Base-by-base conservation (phyloP, 2,797 vertebrate species). In the Bradypodion pumilum region DNA sequence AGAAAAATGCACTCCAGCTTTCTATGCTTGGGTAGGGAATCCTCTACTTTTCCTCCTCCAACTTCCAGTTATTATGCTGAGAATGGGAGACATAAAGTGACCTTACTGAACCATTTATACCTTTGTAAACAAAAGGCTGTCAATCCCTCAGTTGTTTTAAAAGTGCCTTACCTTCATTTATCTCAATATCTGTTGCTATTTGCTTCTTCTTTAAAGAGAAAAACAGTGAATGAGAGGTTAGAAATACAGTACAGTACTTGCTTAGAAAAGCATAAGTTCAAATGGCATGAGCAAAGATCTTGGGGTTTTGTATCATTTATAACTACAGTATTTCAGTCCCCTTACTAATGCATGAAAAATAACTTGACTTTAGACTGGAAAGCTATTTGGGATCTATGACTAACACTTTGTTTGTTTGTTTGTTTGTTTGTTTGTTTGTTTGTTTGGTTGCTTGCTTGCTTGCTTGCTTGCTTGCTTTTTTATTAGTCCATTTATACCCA, bases 1-100 rank as follows among this genome's bases (percentile, higher is more conserved):
- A 91, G 74, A 81, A 85, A 91, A 90, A 83, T 82, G 74, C 66
- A 92, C 62, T 78, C 70, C n/a, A 27, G 15, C 60, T 91, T 79
- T 87, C 78, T 89, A 89, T 85, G 79, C 74, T 90, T 37, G 0
- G 0, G 7, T 59, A 85, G 77, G 70, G 63, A 86, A 83, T 91
- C 70, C 84, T 88, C 86, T 83, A 74, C 86, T 66, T 15, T 0
- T 75, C 90, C 77, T 60, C 63, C 46, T n/a, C 1, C 73, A 81
- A 63, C 68, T 73, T 88, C 59, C 73, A 63, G 78, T 35, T 56
- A 27, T 2, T 27, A 29, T 23, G 19, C 32, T 75, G 52, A 46
- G 29, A 46, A 44, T 68, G 25, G 49, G 29, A 12, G 32, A 40
- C 60, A 82, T 79, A 75, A 79, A 69, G 70, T 80, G 72, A 27